Base-by-base conservation (phyloP, 1,140 invertebrate species). In the Drosophila bipectinata region DNA sequence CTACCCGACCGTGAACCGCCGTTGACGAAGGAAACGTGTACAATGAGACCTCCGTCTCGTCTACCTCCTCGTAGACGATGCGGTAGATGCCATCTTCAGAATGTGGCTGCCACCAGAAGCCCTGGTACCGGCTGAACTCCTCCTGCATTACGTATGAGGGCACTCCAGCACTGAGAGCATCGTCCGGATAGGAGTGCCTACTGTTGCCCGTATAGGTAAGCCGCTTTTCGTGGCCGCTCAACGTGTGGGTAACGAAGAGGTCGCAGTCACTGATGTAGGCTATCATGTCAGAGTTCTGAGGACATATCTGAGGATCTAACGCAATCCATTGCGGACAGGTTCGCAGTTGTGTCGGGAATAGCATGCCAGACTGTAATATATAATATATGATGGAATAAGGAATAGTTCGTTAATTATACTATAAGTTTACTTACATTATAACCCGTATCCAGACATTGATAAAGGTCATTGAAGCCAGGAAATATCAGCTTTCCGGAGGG, bases 61-160 rank as follows among this genome's bases (percentile, higher is more conserved):
- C 98, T 0, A 99, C 97, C 92, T 99, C 98, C 93, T 99, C 98
- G 90, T 98, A 99, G 12, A 99, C 94, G 92, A 99, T 97, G 82
- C 97, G 94, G 93, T 97, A 98, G 26, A 95, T 92, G 61, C 94
- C 94, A 92, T 96, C 95, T 77, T 93, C 92, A 51, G 92, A 94
- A 69, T 94, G 93, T 4, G 98, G 98, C 88, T 98, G 96, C 98
- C 98, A 99, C 98, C 98, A 99, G 91, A 97, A 99, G 0, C 98
- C 98, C 72, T 96, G 96, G 92, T 98, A 99, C 30, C 98, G 94
- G 62, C 96, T 97, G 93, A 99, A 99, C 93, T 99, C 98, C 93
- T 99, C 98, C 93, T 99, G 98, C 92, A 98, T 98, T 0, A 99
- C 97, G 92, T 99, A 99, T 7, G 97, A 98, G 0, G 98, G 98